Percentiles rank a stretch among this genome's conserved stretches.
Conservation (phyloP, 2,888 invertebrate species). For the Agrypnus murinus region DNA sequence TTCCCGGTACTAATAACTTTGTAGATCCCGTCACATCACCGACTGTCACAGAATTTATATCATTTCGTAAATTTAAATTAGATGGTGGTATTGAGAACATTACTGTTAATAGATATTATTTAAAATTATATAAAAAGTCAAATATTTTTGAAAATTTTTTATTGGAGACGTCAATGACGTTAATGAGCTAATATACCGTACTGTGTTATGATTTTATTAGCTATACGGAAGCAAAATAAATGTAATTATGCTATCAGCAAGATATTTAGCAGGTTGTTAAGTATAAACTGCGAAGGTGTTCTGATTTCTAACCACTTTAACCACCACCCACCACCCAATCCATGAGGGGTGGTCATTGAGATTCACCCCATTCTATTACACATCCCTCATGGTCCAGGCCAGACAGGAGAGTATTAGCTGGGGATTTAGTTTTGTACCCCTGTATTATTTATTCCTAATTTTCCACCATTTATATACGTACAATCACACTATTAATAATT, state of each 20-base stretch:
- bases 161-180: too few relatives aligned
- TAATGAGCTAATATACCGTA: too few relatives aligned
- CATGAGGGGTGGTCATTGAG: constrained; percentile 62
- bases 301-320: constrained; percentile 63
- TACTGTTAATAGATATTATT: too few relatives aligned
- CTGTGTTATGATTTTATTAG: too few relatives aligned
- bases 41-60: constrained; percentile 53
- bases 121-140: too few relatives aligned
- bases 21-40: constrained; percentile 63
- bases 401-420: constrained; percentile 47
- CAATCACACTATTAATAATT: too few relatives aligned
- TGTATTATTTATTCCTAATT: too few relatives aligned
- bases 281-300: constrained; percentile 61
- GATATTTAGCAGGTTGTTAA: constrained; percentile 59
- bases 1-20: constrained; percentile 66
- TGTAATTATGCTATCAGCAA: constrained; percentile 8
- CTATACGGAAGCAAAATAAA: too few relatives aligned
- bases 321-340: constrained; percentile 64
- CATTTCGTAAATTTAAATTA: constrained; percentile 50
- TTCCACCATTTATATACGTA: too few relatives aligned
- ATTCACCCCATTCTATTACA: constrained; percentile 60
- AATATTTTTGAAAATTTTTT: too few relatives aligned
- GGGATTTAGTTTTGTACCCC: too few relatives aligned
- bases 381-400: constrained; percentile 59
- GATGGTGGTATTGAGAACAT: constrained; percentile 63